Conservation (phyloP, 2,113 vertebrate species). For the Scomber colias region DNA sequence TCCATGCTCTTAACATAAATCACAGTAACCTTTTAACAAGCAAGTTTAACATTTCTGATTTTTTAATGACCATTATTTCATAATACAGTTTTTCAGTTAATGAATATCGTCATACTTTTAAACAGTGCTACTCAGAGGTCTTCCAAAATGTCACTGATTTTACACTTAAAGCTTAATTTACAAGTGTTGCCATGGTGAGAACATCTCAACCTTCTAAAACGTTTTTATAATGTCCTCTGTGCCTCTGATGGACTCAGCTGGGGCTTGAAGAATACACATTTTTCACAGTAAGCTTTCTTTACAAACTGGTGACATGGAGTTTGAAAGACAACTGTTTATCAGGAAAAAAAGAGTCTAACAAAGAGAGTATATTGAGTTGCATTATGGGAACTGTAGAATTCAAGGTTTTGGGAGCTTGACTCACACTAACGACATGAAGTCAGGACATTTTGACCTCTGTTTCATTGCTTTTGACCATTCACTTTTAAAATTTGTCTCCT, state of each 20-base stretch:
- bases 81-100: background rate
- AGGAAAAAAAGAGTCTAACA: background rate
- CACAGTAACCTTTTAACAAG: too few species aligned
- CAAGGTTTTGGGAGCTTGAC: constrained; percentile 5
- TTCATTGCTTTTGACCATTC: background rate
- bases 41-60: background rate
- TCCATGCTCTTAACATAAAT: background rate
- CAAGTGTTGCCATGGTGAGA: background rate
- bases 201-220: background rate
- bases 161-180: constrained; percentile 8
- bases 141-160: background rate
- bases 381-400: constrained; percentile 14
- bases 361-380: constrained; percentile 18
- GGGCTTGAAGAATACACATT: background rate
- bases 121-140: too few species aligned
- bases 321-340: background rate
- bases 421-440: background rate
- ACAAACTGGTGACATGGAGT: background rate
- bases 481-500: background rate
- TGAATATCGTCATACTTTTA: too few species aligned
- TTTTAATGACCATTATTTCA: constrained; percentile 2
- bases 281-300: background rate
- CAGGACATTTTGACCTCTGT: background rate
- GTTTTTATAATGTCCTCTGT: constrained; percentile 1
- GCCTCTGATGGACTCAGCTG: background rate